Evolutionary conservation across 2,797 vertebrate genomes (phyloP), one percentile per base, ranked within the genome.

Genomic region (Gephyroberyx darwinii): DNA sequence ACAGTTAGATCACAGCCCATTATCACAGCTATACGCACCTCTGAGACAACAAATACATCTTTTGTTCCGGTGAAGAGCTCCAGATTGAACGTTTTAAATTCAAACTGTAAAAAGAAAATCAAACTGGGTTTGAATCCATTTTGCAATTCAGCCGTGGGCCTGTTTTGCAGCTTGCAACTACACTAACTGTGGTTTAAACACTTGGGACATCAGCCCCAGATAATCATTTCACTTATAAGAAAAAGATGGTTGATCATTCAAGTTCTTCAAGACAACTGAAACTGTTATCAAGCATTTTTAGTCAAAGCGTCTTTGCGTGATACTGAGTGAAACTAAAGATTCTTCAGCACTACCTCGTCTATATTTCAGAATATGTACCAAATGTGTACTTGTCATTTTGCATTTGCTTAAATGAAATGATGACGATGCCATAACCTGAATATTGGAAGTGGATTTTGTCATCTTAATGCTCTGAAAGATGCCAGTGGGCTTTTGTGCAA

Each of bases 211-310:
- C 62, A 58, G 45, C 43, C 5, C 43, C 43, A 45, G 16, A 75
- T 82, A 78, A 61, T 74, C 59, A 71, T 76, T 71, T 80, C 8
- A 73, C 77, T 84, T 84, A 74, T 74, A 72, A 26, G 4, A 73
- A 78, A 60, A 59, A 78, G 56, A 75, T 71, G 77, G 66, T 50
- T 81, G 79, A 88, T 79, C 71, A 65, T 76, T 82, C 69, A 79
- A 72, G 69, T 54, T 74, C 4, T 41, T 41, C 8, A 39, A 10
- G 7, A 9, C 26, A 39, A 10, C 8, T 39, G 7, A 39, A 39
- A 13, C 39, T 41, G 39, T 12, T 41, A 14, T 41, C 39, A 41
- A 3, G 0, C 39, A 13, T 41, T 41, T 12, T 79, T 51, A 51
- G 55, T 64, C 75, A 73, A 30, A 69, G 63, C 74, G 71, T 76